phyloP scores from a whole-genome alignment of 35 echinoderm and acorn worm species.

The Amphiura filiformis region DNA sequence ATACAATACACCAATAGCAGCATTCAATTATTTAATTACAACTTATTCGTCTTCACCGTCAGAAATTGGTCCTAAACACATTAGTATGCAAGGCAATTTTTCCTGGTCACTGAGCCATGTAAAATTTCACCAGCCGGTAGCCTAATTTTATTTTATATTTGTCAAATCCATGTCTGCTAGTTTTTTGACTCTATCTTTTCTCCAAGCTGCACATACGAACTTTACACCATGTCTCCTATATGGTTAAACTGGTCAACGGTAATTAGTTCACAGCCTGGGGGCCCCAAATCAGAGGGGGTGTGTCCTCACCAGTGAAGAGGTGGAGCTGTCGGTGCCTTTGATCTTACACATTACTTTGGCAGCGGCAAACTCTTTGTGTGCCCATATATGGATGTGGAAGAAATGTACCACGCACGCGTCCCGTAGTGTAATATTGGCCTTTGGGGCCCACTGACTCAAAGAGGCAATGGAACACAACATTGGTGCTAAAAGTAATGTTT shows the following conservation, averaged over 20 bases:
- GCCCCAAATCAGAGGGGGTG: conserved; percentile 4
- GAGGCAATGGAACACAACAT: not conserved
- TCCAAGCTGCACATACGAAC: too few relatives aligned
- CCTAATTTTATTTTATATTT: conserved; percentile 2
- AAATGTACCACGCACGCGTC: conserved; percentile 9
- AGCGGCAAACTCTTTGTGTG: not conserved
- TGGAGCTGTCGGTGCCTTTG: not conserved
- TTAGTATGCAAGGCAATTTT: not conserved
- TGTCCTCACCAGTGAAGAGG: conserved; percentile 1
- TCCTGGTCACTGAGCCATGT: not conserved
- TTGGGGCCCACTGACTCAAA: not conserved
- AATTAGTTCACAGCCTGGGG: conserved; percentile 12
- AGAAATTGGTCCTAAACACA: not conserved
- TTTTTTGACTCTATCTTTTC: not conserved
- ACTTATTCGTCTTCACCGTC: not conserved
- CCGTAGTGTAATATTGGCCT: conserved; percentile 7
- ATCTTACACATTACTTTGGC: conserved; percentile 12
- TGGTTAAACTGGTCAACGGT: not conserved
- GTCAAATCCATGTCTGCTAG: not conserved
- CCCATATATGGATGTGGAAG: not conserved
- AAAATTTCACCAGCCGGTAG: not conserved
- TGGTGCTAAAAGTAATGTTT: not conserved
- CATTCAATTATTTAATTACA: not conserved
- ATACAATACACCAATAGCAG: too few relatives aligned
- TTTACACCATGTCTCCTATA: not conserved